A percentile compares a stretch with the other conserved stretches of the same genome.
phyloP scores from a whole-genome alignment of 2,113 vertebrate species.

The Microcebus ravelobensis region DNA sequence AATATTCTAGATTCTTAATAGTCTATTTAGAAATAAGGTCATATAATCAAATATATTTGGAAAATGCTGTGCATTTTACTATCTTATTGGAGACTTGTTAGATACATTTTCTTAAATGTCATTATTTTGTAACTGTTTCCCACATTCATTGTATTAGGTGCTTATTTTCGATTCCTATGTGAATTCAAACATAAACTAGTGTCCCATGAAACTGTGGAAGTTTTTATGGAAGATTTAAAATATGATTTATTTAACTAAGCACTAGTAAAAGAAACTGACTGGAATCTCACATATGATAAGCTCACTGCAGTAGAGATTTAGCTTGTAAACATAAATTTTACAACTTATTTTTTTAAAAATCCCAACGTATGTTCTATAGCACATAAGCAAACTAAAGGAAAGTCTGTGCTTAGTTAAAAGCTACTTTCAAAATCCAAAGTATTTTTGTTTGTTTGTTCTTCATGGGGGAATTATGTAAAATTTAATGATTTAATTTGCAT shows the following conservation, averaged over 20 bases:
- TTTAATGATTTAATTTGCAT: background rate
- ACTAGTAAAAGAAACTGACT: background rate
- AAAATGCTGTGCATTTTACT: background rate
- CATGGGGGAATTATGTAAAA: background rate
- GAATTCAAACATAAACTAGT: background rate
- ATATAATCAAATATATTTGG: background rate
- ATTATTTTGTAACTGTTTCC: background rate
- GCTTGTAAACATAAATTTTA: background rate
- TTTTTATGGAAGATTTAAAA: background rate
- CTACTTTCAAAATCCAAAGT: background rate
- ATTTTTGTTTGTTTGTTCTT: background rate
- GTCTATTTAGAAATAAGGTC: background rate
- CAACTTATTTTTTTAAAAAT: background rate
- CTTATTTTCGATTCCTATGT: background rate
- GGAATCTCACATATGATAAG: background rate
- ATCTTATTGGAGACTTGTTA: background rate
- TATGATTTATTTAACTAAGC: background rate
- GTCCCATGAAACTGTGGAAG: background rate
- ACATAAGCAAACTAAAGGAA: background rate
- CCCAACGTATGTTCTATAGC: background rate
- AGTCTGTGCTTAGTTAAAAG: background rate
- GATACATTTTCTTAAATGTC: background rate
- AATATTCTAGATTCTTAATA: background rate
- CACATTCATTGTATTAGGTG: background rate
- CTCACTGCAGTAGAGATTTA: background rate